Conservation (phyloP, 1,140 invertebrate species). For the Formica exsecta region DNA sequence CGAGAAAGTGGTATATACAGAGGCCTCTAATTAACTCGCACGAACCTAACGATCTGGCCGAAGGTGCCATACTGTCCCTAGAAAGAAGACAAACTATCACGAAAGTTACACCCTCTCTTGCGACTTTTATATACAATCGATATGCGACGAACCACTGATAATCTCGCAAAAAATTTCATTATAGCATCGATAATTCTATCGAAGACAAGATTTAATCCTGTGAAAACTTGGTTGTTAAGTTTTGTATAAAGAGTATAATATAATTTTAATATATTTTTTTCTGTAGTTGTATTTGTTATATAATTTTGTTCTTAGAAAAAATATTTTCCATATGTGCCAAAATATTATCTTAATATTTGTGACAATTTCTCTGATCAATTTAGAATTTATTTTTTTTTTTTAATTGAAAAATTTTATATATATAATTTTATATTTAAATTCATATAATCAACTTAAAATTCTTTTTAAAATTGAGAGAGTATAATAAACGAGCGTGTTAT, state of each 20-base stretch:
- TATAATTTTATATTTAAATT: not conserved
- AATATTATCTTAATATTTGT: not conserved
- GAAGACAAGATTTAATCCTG: slow-evolving; percentile 16
- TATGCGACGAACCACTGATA: slow-evolving; percentile 69
- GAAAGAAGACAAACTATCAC: slow-evolving; percentile 65
- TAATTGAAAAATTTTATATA: not conserved
- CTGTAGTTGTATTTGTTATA: not conserved
- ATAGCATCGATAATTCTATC: slow-evolving; percentile 65
- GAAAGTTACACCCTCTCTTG: slow-evolving; percentile 48
- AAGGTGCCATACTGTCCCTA: slow-evolving; percentile 59
- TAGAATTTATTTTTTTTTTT: not conserved
- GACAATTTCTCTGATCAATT: no score
- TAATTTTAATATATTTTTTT: not conserved
- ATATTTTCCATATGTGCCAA: not conserved
- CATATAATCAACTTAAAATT: slow-evolving; percentile 10
- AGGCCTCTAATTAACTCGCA: slow-evolving; percentile 80
- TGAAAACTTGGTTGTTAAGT: not conserved
- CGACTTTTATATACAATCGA: slow-evolving; percentile 62
- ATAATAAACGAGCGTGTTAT: no score
- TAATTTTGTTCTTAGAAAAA: not conserved
- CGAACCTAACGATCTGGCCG: slow-evolving; percentile 53
- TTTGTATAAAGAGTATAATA: not conserved
- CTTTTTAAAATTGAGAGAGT: not conserved
- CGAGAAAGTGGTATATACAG: slow-evolving; percentile 62
- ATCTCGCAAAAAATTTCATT: slow-evolving; percentile 75